Evolutionary conservation across 2,797 vertebrate genomes (phyloP), one percentile per base, ranked within the genome.

Genomic region (Cetoscarus ocellatus): DNA sequence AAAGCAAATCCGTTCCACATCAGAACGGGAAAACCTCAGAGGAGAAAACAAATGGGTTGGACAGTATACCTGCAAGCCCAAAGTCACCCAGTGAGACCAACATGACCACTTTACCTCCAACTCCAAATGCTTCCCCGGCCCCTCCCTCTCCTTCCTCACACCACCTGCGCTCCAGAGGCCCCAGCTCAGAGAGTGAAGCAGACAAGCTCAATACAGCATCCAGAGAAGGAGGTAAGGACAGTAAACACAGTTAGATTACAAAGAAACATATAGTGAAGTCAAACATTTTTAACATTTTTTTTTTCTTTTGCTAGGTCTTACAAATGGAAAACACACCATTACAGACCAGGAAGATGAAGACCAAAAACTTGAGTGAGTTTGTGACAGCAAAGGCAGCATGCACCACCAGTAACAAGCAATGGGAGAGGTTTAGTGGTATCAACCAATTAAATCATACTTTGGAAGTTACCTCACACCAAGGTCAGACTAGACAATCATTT

Each of bases 261-360:
- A 13, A 8, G 1, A 48, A 6, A 52, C 3, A 27, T 43, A 53
- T 7, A 18, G 10, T 3, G 42, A 44, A 51, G 59, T 48, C 49
- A 15, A 12, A 1, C 6, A 73, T 62, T 54, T 45, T 77, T 68
- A 76, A 11, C 3, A 10, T 63, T 15, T 38, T 5, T 0, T 11
- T 61, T 48, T 76, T 35, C 82, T 75, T 79, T 49, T 56, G 0
- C 7, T 12, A 98, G 97, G 94, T 19, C 91, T 97, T 81, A 95
- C 94, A 57, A 98, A 98, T 12, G 96, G 96, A 80, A 71, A 88
- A 1, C 95, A 96, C 77, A 92, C 87, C 2, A 86, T 95, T 59
- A 93, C 92, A 59, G 96, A 97, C 57, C 95, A 0, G 8, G 75
- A 86, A 6, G 77, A 85, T 2, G 45, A 91, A 0, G 80, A 92